Conservation (phyloP, 30 jellyfish, hydroid and myxozoan species). For the Nemopilema nomurai region DNA sequence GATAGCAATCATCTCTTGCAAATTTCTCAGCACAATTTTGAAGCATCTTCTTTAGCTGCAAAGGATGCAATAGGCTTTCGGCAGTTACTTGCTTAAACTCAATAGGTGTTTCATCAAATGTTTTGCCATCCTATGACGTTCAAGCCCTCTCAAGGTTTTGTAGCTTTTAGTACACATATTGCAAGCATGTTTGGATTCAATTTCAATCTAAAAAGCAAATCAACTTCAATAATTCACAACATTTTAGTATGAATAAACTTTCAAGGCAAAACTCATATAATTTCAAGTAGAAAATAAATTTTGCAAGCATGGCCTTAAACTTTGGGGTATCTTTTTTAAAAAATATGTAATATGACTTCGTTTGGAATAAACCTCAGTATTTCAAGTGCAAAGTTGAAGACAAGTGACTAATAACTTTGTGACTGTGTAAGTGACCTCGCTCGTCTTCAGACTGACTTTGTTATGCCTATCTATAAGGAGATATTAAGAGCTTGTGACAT, state of each 20-base stretch:
- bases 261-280: neutral
- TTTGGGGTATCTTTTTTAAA: neutral
- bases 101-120: neutral
- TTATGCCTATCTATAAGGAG: neutral
- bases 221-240: neutral
- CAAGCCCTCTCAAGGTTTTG: neutral
- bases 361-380: neutral
- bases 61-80: conserved; percentile 35
- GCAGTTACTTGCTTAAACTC: conserved; percentile 8
- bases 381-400: neutral
- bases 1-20: conserved; percentile 53
- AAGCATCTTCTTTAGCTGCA: conserved; percentile 21
- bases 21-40: conserved; percentile 29
- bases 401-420: neutral
- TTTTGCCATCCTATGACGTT: neutral
- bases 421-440: neutral
- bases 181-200: neutral
- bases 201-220: neutral
- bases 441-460: neutral
- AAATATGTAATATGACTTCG: neutral
- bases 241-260: neutral
- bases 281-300: neutral
- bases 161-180: neutral
- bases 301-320: neutral
- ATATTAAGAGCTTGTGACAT: neutral